Evolutionary conservation across 2,888 invertebrate species (phyloP).

Genomic region (Dynastes maya): DNA sequence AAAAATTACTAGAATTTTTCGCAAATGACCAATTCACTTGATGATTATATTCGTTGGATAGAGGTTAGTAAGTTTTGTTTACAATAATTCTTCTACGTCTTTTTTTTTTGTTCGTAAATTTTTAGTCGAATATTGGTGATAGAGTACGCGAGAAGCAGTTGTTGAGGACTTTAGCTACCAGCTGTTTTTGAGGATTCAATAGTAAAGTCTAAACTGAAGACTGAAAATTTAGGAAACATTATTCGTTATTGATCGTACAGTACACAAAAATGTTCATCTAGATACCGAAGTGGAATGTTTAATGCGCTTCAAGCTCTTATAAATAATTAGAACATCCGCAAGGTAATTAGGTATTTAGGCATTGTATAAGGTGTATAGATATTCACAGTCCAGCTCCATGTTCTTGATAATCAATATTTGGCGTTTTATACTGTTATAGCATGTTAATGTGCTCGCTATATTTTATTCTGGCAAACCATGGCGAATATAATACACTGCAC

Average conservation of each 20-base stretch:
- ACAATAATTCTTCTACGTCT: slow-evolving; percentile 50
- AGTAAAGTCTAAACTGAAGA: slow-evolving; percentile 74
- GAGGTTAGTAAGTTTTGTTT: slow-evolving; percentile 70
- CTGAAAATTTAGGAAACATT: slow-evolving; percentile 69
- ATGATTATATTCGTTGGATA: slow-evolving; percentile 77
- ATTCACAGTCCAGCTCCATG: slow-evolving; percentile 56
- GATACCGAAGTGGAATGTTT: slow-evolving; percentile 86
- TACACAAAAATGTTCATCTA: slow-evolving; percentile 80
- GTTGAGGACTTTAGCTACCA: slow-evolving; percentile 81
- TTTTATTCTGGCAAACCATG: slow-evolving; percentile 38
- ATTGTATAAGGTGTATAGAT: background rate
- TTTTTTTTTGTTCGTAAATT: slow-evolving; percentile 54
- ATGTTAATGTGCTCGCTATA: slow-evolving; percentile 50
- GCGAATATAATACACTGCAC: slow-evolving; percentile 48
- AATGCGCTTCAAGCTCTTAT: slow-evolving; percentile 87
- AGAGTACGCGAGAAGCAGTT: slow-evolving; percentile 78
- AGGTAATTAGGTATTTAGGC: slow-evolving; percentile 69
- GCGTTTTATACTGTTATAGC: slow-evolving; percentile 57
- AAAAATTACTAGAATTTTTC: slow-evolving; percentile 73
- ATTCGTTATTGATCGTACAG: slow-evolving; percentile 79
- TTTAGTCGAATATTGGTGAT: slow-evolving; percentile 78
- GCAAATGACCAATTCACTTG: slow-evolving; percentile 71
- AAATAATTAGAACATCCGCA: slow-evolving; percentile 85
- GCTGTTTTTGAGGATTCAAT: slow-evolving; percentile 82
- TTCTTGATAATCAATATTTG: slow-evolving; percentile 48